These are phyloP conservation scores for Eupithecia inturbata DNA, from an alignment of 2,888 invertebrate species.

Conservation along the genomic window DNA sequence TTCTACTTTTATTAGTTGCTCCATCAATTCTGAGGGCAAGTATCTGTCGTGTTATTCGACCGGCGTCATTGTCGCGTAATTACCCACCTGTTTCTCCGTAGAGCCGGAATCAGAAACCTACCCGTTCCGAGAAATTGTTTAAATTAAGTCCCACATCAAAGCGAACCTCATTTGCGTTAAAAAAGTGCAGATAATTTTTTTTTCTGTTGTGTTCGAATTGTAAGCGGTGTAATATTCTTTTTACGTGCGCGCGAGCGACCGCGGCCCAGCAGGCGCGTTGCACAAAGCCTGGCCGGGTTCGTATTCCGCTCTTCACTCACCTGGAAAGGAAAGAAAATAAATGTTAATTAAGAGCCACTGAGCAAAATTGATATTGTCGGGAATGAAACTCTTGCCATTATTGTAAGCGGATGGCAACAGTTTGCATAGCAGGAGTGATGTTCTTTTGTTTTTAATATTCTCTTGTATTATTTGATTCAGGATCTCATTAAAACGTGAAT, in stretches of 20 bases:
- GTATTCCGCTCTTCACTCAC: conserved; percentile 80
- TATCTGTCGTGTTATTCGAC: conserved; percentile 42
- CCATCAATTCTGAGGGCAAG: conserved; percentile 25
- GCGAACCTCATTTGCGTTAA: conserved; percentile 79
- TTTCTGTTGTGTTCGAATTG: conserved; percentile 77
- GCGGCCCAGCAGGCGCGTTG: conserved; percentile 54
- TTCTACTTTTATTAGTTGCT: conserved; percentile 18
- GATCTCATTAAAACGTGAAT: conserved; percentile 31
- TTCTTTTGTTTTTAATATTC: conserved; percentile 49
- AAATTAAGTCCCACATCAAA: conserved; percentile 75
- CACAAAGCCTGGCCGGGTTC: conserved; percentile 74
- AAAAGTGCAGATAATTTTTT: conserved; percentile 81
- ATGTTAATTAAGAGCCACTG: conserved; percentile 83
- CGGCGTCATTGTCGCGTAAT: conserved; percentile 54
- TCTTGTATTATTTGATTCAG: conserved; percentile 11
- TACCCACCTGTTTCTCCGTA: conserved; percentile 51
- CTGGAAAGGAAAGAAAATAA: conserved; percentile 83
- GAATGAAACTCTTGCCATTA: conserved; percentile 70
- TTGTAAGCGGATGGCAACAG: conserved; percentile 73
- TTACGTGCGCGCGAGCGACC: conserved; percentile 63
- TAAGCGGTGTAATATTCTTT: conserved; percentile 80
- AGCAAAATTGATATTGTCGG: conserved; percentile 79
- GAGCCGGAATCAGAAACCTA: conserved; percentile 52
- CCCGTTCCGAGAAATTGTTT: conserved; percentile 65
- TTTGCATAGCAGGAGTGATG: conserved; percentile 53